Percentiles rank a stretch among this genome's conserved stretches.
These are phyloP conservation scores for Luehdorfia chinensis DNA, from an alignment of 1,140 invertebrate genomes.

Conservation along the genomic window DNA sequence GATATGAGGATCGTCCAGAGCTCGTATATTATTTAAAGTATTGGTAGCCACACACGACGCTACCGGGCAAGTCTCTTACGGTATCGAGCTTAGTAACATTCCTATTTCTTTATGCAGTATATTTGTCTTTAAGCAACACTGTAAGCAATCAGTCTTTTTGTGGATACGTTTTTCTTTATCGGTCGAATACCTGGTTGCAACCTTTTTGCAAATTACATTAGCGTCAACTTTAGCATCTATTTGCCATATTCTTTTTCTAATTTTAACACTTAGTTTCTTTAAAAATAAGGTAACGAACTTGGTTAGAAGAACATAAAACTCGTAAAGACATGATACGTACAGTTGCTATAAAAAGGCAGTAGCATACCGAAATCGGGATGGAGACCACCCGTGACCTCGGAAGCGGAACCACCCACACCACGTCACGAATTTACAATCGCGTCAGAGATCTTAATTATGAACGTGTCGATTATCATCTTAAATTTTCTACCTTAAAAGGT, in stretches of 20 bases:
- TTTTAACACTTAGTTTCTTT: neutral
- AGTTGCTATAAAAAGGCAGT: conserved; percentile 34
- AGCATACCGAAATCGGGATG: conserved; percentile 39
- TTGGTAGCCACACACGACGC: conserved; percentile 66
- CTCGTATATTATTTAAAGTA: conserved; percentile 63
- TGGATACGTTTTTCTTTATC: conserved; percentile 10
- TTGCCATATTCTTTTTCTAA: neutral
- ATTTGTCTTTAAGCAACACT: conserved; percentile 1
- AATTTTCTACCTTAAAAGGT: conserved; percentile 75
- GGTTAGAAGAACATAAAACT: conserved; percentile 4
- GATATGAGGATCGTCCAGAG: conserved; percentile 63
- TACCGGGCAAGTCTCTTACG: conserved; percentile 25
- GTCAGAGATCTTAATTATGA: conserved; percentile 69
- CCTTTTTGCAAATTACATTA: conserved; percentile 4
- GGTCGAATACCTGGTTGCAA: neutral
- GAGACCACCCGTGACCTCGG: conserved; percentile 64
- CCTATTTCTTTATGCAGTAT: conserved; percentile 5
- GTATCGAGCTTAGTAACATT: neutral
- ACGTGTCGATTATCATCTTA: conserved; percentile 73
- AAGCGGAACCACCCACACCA: conserved; percentile 70
- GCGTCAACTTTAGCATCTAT: neutral
- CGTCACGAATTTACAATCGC: conserved; percentile 61
- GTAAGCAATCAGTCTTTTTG: neutral
- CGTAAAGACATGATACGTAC: neutral
- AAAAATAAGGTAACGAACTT: neutral